Evolutionary conservation across 2,113 vertebrate genomes (phyloP), one percentile per base, ranked within the genome.

Genomic region (Sinocyclocheilus grahami): DNA sequence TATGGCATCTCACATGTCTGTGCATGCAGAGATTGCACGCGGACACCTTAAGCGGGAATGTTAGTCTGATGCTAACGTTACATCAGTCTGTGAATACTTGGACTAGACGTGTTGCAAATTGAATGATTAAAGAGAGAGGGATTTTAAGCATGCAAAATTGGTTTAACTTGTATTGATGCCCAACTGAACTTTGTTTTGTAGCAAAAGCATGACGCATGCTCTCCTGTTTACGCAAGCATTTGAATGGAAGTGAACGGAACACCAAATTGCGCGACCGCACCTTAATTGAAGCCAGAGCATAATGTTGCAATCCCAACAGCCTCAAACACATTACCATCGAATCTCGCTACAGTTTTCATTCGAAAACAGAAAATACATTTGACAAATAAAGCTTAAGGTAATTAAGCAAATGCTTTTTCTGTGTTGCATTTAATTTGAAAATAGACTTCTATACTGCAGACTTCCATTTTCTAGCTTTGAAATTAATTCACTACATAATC

Each of bases 1-100:
- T 60, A 60, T 60, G 58, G 58, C 20, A 20, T 60, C 82, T 62
- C 84, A 55, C 79, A 82, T 20, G 86, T 88, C 53, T 55, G 14
- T 55, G 53, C 53, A 0, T 6, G 53, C 1, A n/a, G 58, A n/a
- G 20, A 51, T 24, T 46, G 76, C 65, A 72, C 13, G 24, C 8
- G 1, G 51, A 33, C 75, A 27, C 13, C 55, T 65, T 78, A 33
- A 33, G 42, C 8, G 3, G 53, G 55, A 58, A 58, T 58, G 16
- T 18, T 55, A 6, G 55, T 16, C 39, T 16, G n/a, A 48, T 1
- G 11, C 5, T 76, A 13, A 24, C 14, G 22, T 51, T 24, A 16
- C 11, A 72, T 72, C 69, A 72, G 33, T 42, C 33, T 72, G 18
- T 72, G 33, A 3, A 72, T 42, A 48, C 1, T 46, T 48, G 37